Conservation (phyloP, 2,888 invertebrate genomes). For the Alviniconcha strummeri region DNA sequence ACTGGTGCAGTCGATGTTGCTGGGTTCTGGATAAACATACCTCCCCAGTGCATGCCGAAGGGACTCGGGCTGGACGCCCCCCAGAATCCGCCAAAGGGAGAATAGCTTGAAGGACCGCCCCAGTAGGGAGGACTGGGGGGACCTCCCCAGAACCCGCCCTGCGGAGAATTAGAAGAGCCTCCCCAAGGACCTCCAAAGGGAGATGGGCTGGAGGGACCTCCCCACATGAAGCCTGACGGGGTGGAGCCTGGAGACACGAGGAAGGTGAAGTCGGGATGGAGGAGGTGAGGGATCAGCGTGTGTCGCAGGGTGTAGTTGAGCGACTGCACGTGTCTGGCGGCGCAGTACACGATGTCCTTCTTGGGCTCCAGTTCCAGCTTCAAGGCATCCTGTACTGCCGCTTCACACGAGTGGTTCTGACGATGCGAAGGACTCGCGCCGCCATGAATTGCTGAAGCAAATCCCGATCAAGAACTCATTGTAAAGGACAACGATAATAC, state of each 20-base stretch:
- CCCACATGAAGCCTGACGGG: neutral
- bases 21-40: neutral
- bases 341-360: constrained; percentile 15
- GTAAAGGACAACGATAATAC: too few species aligned
- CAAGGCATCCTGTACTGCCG: constrained; percentile 9
- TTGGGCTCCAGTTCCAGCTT: constrained; percentile 11
- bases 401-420: constrained; percentile 13
- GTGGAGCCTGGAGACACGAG: neutral
- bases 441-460: neutral
- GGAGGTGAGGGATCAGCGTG: constrained; percentile 6
- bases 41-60: too few species aligned
- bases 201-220: neutral
- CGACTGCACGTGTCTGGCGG: constrained; percentile 9
- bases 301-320: constrained; percentile 13
- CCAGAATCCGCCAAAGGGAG: neutral
- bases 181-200: neutral
- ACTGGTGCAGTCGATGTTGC: neutral
- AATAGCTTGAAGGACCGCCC: too few species aligned
- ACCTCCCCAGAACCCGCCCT: neutral
- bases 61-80: neutral
- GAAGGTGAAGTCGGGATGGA: neutral
- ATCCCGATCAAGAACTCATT: too few species aligned
- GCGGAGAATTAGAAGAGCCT: neutral
- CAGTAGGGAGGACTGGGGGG: neutral
- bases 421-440: neutral